Base-by-base conservation (phyloP, 2,797 vertebrate species). In the Xyrichtys novacula region DNA sequence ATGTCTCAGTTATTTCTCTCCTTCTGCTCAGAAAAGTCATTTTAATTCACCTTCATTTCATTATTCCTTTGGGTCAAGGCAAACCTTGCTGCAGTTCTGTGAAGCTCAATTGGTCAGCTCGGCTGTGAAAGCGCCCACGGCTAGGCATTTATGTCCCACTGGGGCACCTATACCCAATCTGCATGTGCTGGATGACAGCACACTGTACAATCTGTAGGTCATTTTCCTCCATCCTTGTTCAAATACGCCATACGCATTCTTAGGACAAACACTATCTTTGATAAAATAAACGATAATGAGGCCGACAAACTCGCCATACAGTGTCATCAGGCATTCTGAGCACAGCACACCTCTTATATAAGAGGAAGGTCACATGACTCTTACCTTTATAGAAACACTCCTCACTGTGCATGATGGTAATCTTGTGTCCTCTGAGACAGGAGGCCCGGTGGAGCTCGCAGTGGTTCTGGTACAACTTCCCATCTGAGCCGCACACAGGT, bases 331-430 rank as follows among this genome's bases (percentile, higher is more conserved):
- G 38, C 19, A 47, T 34, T 5, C 36, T 61, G 32, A 20, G 25
- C 25, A 28, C 49, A 43, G 22, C 53, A 47, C 9, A 63, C 50
- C 39, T 34, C 15, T 19, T 26, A 25, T 49, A 4, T 48, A 25
- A 57, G 31, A 63, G 28, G 61, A 72, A 64, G 69, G 28, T 74
- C 50, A 36, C 28, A 36, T 0, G 31, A 31, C 11, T 22, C 90
- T 89, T 95, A 98, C 98, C 97, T 96, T 96, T 96, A 82, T 98
- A 97, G 91, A 98, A 98, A 78, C 98, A 99, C 78, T 97, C 96
- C 81, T 98, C 96, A 0, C 95, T 96, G 92, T 98, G 98, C 72
- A 97, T 92, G 76, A 98, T 96, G 89, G 96, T 96, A 48, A 99
- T 93, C 87, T 93, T 96, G 58, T 94, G 94, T 57, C 90, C 95